phyloP scores from a whole-genome alignment of 2,888 invertebrate genomes.

The Amphiduros pacificus region DNA sequence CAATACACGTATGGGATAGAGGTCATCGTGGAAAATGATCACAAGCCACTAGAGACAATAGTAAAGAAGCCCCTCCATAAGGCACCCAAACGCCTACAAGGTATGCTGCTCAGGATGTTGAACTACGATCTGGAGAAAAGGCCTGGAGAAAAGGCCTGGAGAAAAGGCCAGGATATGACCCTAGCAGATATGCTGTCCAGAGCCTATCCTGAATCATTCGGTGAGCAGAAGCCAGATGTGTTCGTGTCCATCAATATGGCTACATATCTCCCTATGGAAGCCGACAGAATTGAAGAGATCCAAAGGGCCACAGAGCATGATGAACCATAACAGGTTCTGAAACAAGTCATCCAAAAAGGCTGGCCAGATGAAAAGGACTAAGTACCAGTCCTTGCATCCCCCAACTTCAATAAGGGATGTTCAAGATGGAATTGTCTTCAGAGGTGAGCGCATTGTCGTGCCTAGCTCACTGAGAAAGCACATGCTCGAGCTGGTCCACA shows the following conservation, averaged over 20 bases:
- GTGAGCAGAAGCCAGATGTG: too few relatives aligned
- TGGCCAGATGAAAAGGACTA: slow-evolving; percentile 9
- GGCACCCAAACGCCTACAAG: background rate
- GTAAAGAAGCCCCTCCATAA: background rate
- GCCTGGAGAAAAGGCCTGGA: too few relatives aligned
- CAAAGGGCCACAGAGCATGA: background rate
- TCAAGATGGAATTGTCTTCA: slow-evolving; percentile 17
- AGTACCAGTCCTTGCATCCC: background rate
- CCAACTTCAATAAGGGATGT: background rate
- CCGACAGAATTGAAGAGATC: background rate
- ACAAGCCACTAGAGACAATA: background rate
- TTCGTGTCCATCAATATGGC: too few relatives aligned
- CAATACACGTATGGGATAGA: slow-evolving; percentile 16
- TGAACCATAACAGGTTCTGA: background rate
- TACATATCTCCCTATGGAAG: background rate
- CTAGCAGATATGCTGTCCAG: background rate
- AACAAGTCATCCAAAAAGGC: background rate
- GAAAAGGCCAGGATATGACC: background rate
- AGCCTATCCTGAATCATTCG: too few relatives aligned
- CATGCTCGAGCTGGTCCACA: slow-evolving; percentile 16
- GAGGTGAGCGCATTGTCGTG: slow-evolving; percentile 10
- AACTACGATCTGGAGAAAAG: background rate
- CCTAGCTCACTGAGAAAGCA: slow-evolving; percentile 12
- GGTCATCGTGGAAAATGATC: background rate
- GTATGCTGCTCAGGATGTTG: background rate